phyloP scores from a whole-genome alignment of 2,113 vertebrate genomes.

The Gasterosteus nipponicus region DNA sequence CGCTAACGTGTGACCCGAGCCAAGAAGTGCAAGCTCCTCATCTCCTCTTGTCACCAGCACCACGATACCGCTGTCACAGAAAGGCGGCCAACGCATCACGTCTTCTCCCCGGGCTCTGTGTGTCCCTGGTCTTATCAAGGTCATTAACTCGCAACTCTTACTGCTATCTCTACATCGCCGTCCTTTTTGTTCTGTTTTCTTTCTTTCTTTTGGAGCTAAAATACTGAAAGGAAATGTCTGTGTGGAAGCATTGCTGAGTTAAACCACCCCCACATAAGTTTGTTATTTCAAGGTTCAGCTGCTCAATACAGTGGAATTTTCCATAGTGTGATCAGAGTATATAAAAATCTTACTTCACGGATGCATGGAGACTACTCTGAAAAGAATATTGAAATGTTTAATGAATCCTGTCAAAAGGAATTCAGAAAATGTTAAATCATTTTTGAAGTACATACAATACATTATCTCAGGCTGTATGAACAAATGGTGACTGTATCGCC shows the following conservation, averaged over 20 bases:
- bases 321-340: neutral
- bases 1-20: conserved; percentile 66
- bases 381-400: neutral
- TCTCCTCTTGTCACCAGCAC: conserved; percentile 62
- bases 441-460: conserved; percentile 1
- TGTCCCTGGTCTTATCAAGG: conserved; percentile 71
- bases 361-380: neutral
- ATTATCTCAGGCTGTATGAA: neutral
- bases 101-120: conserved; percentile 48
- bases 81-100: conserved; percentile 41
- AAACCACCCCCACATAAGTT: neutral
- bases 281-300: neutral
- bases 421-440: neutral
- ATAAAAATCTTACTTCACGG: neutral
- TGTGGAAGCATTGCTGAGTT: neutral
- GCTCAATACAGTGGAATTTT: neutral
- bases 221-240: neutral
- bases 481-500: neutral
- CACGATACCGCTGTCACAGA: conserved; percentile 54
- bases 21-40: conserved; percentile 62
- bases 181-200: conserved; percentile 16
- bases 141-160: conserved; percentile 64
- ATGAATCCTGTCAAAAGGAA: neutral
- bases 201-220: conserved; percentile 17
- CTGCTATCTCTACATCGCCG: conserved; percentile 46